Evolutionary conservation across 92 coral and sea anemone species (phyloP).

Genomic region (Muricea muricata): DNA sequence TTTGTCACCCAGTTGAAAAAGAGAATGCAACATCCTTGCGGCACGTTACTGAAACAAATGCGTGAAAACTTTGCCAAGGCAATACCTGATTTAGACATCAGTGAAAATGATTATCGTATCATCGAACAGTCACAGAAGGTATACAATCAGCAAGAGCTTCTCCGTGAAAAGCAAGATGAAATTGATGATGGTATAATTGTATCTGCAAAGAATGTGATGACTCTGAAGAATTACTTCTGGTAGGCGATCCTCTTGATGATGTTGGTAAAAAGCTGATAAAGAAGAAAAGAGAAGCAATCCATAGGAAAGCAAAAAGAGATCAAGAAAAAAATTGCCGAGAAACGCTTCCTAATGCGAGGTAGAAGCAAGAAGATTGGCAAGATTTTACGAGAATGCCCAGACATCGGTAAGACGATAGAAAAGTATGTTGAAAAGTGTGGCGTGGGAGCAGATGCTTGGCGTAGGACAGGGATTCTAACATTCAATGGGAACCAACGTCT

Average conservation of each 20-base stretch:
- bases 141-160: background rate
- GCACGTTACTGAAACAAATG: slow-evolving; percentile 27
- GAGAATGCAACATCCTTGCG: slow-evolving; percentile 6
- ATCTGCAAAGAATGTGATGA: slow-evolving; percentile 35
- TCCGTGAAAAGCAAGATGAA: background rate
- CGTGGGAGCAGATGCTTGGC: no score
- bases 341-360: slow-evolving; percentile 24
- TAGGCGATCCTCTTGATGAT: slow-evolving; percentile 13
- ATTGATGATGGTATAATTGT: slow-evolving; percentile 39
- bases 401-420: background rate
- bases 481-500: no score
- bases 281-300: slow-evolving; percentile 24
- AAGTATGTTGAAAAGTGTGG: no score
- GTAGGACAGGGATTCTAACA: no score
- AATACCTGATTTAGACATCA: slow-evolving; percentile 29
- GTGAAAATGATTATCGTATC: slow-evolving; percentile 18
- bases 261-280: slow-evolving; percentile 19
- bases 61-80: slow-evolving; percentile 45
- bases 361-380: slow-evolving; percentile 50
- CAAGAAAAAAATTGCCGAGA: slow-evolving; percentile 29
- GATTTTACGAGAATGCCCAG: slow-evolving; percentile 16
- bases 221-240: slow-evolving; percentile 38
- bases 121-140: slow-evolving; percentile 52
- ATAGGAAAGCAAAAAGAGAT: slow-evolving; percentile 21
- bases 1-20: slow-evolving; percentile 36